Evolutionary conservation across 2,113 vertebrate species (phyloP).

Genomic region (Leptocoma aspasia): DNA sequence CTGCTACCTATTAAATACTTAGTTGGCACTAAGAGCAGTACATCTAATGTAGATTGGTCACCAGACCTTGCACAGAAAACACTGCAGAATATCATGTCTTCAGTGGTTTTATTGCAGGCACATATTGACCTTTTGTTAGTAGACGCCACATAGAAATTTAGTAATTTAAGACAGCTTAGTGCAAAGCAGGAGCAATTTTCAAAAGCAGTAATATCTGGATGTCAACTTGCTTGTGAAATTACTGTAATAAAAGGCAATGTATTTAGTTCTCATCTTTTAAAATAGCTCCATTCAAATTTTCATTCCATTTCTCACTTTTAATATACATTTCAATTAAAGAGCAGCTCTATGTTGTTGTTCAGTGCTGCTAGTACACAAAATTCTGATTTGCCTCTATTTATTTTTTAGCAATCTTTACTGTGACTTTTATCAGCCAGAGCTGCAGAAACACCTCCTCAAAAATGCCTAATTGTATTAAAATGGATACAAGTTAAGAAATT

Average conservation of each 20-base stretch:
- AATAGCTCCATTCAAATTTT: background rate
- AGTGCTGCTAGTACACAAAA: background rate
- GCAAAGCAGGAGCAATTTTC: background rate
- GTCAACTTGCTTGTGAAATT: background rate
- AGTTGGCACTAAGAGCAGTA: background rate
- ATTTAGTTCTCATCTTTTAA: background rate
- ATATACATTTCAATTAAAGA: background rate
- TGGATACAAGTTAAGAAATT: background rate
- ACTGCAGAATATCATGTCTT: background rate
- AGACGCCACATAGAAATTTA: background rate
- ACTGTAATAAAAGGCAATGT: background rate
- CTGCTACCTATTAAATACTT: background rate
- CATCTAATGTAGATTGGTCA: background rate
- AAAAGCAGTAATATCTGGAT: background rate
- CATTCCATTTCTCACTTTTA: background rate
- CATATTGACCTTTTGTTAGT: background rate
- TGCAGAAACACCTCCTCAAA: background rate
- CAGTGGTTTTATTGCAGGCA: background rate
- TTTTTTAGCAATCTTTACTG: background rate
- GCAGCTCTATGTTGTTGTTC: background rate
- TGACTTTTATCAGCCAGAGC: background rate
- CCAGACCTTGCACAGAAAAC: background rate
- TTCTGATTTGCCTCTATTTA: background rate
- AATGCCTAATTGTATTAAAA: background rate
- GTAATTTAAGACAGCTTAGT: background rate